A percentile compares a stretch with the other conserved stretches of the same genome.
These are phyloP conservation scores for Mus spicilegus DNA, from an alignment of 2,113 vertebrate genomes.

Conservation along the genomic window DNA sequence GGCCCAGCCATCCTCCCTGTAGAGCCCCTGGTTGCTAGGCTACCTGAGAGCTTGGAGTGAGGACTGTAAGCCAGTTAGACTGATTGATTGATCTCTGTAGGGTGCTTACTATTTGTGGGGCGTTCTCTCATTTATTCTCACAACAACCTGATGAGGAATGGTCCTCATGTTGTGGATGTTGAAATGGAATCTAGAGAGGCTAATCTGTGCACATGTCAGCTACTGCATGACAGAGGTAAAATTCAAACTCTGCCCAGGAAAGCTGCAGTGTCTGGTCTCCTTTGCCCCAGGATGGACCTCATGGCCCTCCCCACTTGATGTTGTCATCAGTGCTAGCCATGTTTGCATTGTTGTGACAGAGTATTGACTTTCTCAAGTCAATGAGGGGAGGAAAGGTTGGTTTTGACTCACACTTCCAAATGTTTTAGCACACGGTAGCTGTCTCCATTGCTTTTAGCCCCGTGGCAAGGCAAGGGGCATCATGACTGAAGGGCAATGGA, in stretches of 20 bases:
- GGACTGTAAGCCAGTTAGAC: neutral
- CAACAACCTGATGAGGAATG: neutral
- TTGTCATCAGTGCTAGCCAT: neutral
- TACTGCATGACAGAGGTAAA: neutral
- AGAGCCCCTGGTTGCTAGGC: constrained; percentile 56
- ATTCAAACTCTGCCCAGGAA: neutral
- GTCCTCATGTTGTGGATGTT: neutral
- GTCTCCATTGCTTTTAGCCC: neutral
- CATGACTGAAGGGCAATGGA: neutral
- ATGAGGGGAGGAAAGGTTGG: no score
- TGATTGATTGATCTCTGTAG: constrained; percentile 34
- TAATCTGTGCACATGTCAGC: neutral
- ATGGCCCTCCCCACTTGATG: neutral
- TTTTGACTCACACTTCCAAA: neutral
- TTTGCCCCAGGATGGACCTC: neutral
- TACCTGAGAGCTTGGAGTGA: constrained; percentile 14
- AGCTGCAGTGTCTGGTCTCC: neutral
- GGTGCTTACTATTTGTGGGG: constrained; percentile 46
- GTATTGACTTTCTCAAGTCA: neutral
- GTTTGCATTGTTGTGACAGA: neutral
- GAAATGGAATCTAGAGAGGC: neutral
- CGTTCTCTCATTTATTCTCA: constrained; percentile 66
- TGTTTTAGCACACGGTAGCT: neutral
- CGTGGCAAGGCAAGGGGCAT: neutral
- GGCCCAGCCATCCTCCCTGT: neutral